These are phyloP conservation scores for Pomatostomus ruficeps DNA, from an alignment of 2,113 vertebrate species.

Conservation along the genomic window DNA sequence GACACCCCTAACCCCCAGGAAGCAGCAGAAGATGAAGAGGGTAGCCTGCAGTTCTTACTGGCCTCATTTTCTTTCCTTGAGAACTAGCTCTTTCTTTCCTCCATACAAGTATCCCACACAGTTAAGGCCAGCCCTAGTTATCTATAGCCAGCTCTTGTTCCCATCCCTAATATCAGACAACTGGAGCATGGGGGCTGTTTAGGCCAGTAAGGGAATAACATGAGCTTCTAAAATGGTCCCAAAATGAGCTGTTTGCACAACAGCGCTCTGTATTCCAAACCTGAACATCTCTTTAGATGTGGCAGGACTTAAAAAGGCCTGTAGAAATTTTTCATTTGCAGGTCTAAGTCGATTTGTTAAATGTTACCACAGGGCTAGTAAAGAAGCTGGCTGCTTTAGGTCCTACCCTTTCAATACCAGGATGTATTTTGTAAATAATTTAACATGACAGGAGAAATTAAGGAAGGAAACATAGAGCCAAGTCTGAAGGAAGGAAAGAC, in stretches of 20 bases:
- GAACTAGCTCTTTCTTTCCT: conserved; percentile 61
- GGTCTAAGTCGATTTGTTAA: neutral
- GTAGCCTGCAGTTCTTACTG: conserved; percentile 31
- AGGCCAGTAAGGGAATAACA: conserved; percentile 6
- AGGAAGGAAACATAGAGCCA: neutral
- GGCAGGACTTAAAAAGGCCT: neutral
- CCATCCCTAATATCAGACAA: neutral
- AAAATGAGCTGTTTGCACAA: neutral
- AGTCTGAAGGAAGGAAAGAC: neutral
- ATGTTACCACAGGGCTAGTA: neutral
- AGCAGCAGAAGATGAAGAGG: conserved; percentile 31
- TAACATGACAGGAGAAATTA: neutral
- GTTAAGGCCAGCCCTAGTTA: neutral
- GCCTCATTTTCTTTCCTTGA: conserved; percentile 43
- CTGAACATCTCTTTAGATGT: neutral
- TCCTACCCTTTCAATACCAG: neutral
- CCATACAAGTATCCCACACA: conserved; percentile 41
- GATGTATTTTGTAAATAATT: conserved; percentile 20
- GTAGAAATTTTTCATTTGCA: neutral
- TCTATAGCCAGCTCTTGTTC: conserved; percentile 20
- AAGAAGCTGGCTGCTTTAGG: neutral
- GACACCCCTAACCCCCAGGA: conserved; percentile 26
- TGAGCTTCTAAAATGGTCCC: neutral
- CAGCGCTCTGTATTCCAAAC: neutral
- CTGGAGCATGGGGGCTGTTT: neutral